These are phyloP conservation scores for Astatoreochromis straeleni DNA, from an alignment of 2,113 vertebrate species.

Conservation along the genomic window DNA sequence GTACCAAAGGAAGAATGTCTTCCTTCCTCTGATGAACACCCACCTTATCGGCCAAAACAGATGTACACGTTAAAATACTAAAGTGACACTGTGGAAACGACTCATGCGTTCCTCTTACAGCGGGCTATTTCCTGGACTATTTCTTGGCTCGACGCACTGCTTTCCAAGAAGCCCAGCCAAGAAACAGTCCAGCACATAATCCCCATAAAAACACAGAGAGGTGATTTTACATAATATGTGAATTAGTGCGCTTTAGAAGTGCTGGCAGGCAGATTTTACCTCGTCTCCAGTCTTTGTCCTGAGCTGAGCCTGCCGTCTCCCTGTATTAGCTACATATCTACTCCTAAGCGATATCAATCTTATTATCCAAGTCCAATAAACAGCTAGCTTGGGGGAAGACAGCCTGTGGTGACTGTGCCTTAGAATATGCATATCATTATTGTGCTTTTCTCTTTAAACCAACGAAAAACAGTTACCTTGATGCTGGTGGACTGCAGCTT, in stretches of 20 bases:
- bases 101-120: neutral
- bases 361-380: neutral
- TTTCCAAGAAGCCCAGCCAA: neutral
- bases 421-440: neutral
- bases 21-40: neutral
- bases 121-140: neutral
- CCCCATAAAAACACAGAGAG: neutral
- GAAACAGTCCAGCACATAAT: neutral
- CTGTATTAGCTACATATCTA: neutral
- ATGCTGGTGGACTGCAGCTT: constrained; percentile 98
- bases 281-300: neutral
- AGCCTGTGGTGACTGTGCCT: neutral
- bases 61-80: neutral
- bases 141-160: neutral
- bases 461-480: constrained; percentile 73
- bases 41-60: neutral
- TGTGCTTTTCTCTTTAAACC: neutral
- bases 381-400: neutral
- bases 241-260: neutral
- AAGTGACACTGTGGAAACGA: neutral
- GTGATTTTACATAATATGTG: neutral
- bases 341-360: neutral
- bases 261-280: neutral
- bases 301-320: neutral
- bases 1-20: neutral